Evolutionary conservation across 2,888 invertebrate genomes (phyloP), one percentile per base, ranked within the genome.

Genomic region (Macaria notata): DNA sequence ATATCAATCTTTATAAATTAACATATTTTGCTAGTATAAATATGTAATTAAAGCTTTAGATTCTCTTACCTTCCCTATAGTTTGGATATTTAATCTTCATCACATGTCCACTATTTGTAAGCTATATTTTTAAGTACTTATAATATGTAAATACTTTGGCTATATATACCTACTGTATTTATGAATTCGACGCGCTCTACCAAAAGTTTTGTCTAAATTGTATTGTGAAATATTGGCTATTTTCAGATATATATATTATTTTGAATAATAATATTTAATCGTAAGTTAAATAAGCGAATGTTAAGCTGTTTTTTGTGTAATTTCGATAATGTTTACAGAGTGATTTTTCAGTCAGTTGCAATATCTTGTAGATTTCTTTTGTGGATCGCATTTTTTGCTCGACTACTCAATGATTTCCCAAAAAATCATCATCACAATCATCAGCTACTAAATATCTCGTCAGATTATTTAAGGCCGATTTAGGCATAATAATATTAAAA

Each of bases 41-140:
- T 19, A 2, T 19, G 19, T 19, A 19, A 19, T 19, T 19, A 19
- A 19, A 19, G 19, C 19, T 19, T 19, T 19, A 1, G 19, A 19
- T 19, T 36, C 33, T 3, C 7, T 3, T 6, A 59, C 59, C 56
- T 64, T 67, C 63, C 41, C 41, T 61, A 57, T 52, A 51, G 66
- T 66, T 73, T 75, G 66, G 68, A 70, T 79, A 72, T 74, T 62
- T 78, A 75, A 73, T 76, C 72, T 75, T 77, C 79, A 73, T 78
- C 80, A 78, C 73, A 71, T 83, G 83, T 84, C 84, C 84, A 84
- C 73, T 84, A 83, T 70, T 64, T 64, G 56, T 82, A 83, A 81
- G 82, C 57, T 74, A 71, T 71, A 68, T 57, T 72, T n/a, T 54
- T 76, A 72, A 72, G 72, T 68, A 71, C 64, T 36, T 63, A 62